These are phyloP conservation scores for Thryonomys swinderianus DNA, from an alignment of 2,113 vertebrate species.

Conservation along the genomic window DNA sequence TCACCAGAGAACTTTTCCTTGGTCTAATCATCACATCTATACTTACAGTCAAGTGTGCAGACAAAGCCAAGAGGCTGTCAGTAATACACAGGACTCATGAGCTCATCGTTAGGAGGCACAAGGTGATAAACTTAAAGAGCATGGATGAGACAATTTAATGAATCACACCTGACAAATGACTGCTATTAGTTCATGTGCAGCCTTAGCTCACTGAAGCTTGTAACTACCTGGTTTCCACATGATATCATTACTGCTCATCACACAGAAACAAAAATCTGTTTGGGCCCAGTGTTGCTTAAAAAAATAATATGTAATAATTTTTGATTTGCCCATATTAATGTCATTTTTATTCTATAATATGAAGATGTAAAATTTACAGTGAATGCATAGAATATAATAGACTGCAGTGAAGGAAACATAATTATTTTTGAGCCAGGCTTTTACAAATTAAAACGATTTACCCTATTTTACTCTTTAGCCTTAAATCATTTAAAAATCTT, in stretches of 20 bases:
- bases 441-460: neutral
- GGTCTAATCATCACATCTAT: neutral
- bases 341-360: neutral
- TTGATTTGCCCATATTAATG: neutral
- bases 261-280: neutral
- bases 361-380: neutral
- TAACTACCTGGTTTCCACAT: neutral
- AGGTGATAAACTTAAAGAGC: neutral
- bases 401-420: neutral
- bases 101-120: neutral
- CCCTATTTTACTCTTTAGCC: neutral
- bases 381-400: neutral
- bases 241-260: neutral
- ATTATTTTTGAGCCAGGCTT: neutral
- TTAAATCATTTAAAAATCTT: neutral
- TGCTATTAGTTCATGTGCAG: neutral
- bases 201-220: neutral
- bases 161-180: neutral
- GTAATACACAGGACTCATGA: neutral
- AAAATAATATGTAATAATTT: neutral
- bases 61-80: accelerated
- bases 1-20: neutral
- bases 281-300: neutral
- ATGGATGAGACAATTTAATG: neutral
- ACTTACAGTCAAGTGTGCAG: neutral